Conservation (phyloP, 2,797 vertebrate species). For the Hapalemur alaotrensis region DNA sequence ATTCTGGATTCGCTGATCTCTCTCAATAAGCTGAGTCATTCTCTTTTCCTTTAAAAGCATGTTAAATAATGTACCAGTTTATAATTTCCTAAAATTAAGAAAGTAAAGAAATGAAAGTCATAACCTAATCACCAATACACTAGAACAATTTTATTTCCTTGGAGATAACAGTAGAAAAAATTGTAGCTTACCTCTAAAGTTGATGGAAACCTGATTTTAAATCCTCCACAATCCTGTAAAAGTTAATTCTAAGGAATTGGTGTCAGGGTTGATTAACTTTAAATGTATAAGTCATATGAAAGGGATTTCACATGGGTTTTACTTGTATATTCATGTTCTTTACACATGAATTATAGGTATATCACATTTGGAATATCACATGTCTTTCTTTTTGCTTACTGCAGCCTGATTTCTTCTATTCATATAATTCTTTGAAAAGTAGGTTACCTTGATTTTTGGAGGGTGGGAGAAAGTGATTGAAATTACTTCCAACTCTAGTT, state of each 20-base stretch:
- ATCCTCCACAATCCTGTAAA: neutral
- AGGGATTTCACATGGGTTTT: neutral
- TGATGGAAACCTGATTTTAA: constrained; percentile 31
- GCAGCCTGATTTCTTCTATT: constrained; percentile 16
- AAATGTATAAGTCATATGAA: neutral
- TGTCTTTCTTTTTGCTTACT: neutral
- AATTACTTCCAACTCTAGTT: neutral
- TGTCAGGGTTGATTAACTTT: constrained; percentile 12
- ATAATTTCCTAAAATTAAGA: constrained; percentile 7
- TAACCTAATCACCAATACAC: neutral
- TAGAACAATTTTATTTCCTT: constrained; percentile 28
- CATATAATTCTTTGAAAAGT: constrained; percentile 27
- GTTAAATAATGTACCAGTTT: neutral
- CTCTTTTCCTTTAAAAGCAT: constrained; percentile 17
- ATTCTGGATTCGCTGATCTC: neutral
- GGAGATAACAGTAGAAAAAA: neutral
- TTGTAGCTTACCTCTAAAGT: neutral
- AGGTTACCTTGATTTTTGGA: neutral
- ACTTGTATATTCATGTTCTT: neutral
- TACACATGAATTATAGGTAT: neutral
- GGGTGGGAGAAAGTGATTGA: neutral
- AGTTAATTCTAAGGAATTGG: constrained; percentile 9
- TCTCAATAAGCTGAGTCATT: neutral
- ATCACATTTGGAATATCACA: neutral
- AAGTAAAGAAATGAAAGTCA: neutral